A percentile compares a stretch with the other conserved stretches of the same genome.
These are phyloP conservation scores for Hydrochoerus hydrochaeris DNA, from an alignment of 2,113 vertebrate species.

Conservation along the genomic window DNA sequence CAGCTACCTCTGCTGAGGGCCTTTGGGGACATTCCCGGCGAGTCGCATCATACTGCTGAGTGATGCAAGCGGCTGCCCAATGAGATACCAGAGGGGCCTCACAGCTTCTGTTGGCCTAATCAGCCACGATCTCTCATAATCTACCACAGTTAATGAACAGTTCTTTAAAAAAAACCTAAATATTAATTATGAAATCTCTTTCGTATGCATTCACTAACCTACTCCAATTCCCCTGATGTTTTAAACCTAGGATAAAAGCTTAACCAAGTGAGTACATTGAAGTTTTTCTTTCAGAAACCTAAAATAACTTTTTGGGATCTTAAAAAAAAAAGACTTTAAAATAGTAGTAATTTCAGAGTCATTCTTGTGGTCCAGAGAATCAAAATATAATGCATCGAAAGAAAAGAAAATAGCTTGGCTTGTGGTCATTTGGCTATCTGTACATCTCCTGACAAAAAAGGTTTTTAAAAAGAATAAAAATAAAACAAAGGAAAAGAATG, in stretches of 20 bases:
- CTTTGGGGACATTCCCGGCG: not conserved
- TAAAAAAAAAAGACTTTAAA: conserved; percentile 21
- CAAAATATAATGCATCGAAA: not conserved
- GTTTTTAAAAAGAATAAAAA: not conserved
- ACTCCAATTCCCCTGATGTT: not conserved
- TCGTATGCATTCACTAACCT: not conserved
- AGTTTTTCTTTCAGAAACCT: not conserved
- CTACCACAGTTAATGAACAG: not conserved
- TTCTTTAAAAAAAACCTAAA: not conserved
- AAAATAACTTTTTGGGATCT: not conserved
- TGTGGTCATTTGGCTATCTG: not conserved
- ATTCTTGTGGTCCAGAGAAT: not conserved
- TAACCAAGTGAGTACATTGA: not conserved
- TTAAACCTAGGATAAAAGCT: conserved; percentile 1
- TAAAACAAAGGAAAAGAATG: not conserved
- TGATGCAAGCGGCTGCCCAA: not conserved
- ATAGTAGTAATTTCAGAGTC: not conserved
- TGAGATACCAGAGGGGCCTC: no score
- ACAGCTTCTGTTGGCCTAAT: not conserved
- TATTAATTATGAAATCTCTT: not conserved
- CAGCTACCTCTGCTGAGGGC: not conserved
- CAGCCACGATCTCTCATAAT: not conserved
- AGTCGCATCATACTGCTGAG: not conserved
- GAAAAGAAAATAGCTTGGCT: not conserved
- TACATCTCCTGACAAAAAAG: not conserved